Evolutionary conservation across 2,888 invertebrate genomes (phyloP).

Genomic region (Phengaris alcon): DNA sequence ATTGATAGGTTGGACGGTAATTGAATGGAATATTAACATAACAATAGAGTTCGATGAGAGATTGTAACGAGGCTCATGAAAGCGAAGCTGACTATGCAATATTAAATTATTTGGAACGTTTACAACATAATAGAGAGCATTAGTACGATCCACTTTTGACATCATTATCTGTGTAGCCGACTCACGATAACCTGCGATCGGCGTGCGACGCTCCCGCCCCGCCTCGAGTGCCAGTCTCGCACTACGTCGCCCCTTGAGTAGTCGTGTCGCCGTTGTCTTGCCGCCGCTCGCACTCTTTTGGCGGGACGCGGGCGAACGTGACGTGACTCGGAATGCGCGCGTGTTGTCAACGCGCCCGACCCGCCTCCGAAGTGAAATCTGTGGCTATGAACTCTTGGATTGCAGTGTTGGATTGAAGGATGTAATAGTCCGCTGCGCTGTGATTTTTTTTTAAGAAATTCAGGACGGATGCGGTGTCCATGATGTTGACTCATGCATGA

Average conservation of each 20-base stretch:
- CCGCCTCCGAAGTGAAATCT: slow-evolving; percentile 63
- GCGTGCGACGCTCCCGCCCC: slow-evolving; percentile 61
- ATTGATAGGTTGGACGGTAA: slow-evolving; percentile 44
- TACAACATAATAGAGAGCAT: slow-evolving; percentile 75
- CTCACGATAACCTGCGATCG: slow-evolving; percentile 76
- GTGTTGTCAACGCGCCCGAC: slow-evolving; percentile 59
- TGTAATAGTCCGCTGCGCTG: slow-evolving; percentile 53
- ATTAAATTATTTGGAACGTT: slow-evolving; percentile 62
- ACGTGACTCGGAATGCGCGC: slow-evolving; percentile 67
- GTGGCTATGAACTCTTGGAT: slow-evolving; percentile 72
- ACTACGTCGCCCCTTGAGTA: slow-evolving; percentile 57
- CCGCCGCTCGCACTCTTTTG: slow-evolving; percentile 58
- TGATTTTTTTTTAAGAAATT: slow-evolving; percentile 64
- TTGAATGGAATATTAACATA: slow-evolving; percentile 53
- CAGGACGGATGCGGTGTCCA: slow-evolving; percentile 70
- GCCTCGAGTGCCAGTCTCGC: slow-evolving; percentile 62
- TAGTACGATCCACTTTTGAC: slow-evolving; percentile 79
- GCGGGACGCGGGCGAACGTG: slow-evolving; percentile 65
- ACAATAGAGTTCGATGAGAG: slow-evolving; percentile 44
- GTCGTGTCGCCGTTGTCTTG: slow-evolving; percentile 56
- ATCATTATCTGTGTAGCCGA: slow-evolving; percentile 76
- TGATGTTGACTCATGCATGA: slow-evolving; percentile 77
- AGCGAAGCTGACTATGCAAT: slow-evolving; percentile 52
- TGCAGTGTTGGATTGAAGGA: slow-evolving; percentile 76
- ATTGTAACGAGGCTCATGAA: slow-evolving; percentile 40